Evolutionary conservation across 2,888 invertebrate genomes (phyloP), one percentile per base, ranked within the genome.

Genomic region (Philereme transversata): DNA sequence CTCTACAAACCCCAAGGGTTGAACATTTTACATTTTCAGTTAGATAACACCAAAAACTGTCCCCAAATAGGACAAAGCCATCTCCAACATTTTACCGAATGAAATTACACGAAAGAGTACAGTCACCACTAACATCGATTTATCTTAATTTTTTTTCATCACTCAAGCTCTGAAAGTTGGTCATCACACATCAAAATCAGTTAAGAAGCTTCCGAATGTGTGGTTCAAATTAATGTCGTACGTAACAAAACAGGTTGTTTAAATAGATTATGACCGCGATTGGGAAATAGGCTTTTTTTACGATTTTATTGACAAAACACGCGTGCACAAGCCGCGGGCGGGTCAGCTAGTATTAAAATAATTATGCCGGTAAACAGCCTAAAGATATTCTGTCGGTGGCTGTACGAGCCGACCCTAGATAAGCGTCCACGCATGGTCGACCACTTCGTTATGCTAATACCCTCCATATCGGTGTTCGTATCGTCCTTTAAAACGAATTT

Each of bases 381-480:
- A 22, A 1, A 40, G 40, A 38, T 8, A 3, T 52, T 45, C 35
- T 57, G 9, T 54, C 3, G 36, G n/a, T 50, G 51, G 6, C 54
- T 58, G 47, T 62, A 62, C 62, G 11, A 51, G 8, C 40, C 38
- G 36, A 54, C 62, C 58, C 57, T 55, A 62, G 47, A 58, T 58
- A 62, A 62, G 48, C 44, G 45, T 57, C 51, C 74, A 78, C 79
- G 82, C 82, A 79, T 81, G 83, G 76, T 76, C 73, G 81, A 70
- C 75, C 79, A 73, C 79, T 80, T 78, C 78, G 81, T 78, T 82
- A 83, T 83, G 82, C 76, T 83, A 83, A 83, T 83, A 76, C 74
- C 57, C 51, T 43, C 57, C 46, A 62, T 80, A 80, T 78, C 79
- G 65, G 64, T 65, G 64, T 69, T 71, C 65, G 63, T 65, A 82